Evolutionary conservation across 1,140 invertebrate species (phyloP).

Genomic region (Papilio glaucus): DNA sequence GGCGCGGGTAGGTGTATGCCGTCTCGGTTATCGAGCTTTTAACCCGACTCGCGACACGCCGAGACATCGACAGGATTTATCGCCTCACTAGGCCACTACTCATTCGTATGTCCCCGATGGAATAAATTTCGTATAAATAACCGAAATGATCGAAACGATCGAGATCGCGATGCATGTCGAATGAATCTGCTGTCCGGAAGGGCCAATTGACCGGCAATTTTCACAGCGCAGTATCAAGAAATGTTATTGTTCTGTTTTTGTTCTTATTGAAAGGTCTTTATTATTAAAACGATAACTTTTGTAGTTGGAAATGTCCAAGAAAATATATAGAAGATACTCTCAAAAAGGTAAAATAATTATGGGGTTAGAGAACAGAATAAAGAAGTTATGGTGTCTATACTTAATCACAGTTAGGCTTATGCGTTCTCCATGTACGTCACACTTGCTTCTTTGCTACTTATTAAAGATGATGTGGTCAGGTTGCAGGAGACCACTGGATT

Average conservation of each 20-base stretch:
- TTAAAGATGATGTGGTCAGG: no score
- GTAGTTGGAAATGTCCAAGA: no score
- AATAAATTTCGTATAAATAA: conserved; percentile 73
- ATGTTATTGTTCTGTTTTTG: conserved; percentile 20
- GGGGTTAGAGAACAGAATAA: no score
- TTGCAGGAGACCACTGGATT: no score
- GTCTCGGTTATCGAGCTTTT: conserved; percentile 82
- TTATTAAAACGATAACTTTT: conserved; percentile 30
- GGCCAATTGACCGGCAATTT: conserved; percentile 35
- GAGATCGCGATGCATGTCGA: conserved; percentile 49
- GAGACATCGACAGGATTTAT: conserved; percentile 81
- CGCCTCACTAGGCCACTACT: conserved; percentile 78
- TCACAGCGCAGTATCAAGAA: conserved; percentile 18
- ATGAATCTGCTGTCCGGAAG: conserved; percentile 31
- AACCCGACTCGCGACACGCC: conserved; percentile 79
- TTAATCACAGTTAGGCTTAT: no score
- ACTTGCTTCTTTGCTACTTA: no score
- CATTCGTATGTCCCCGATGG: conserved; percentile 75
- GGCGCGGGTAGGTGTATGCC: conserved; percentile 75
- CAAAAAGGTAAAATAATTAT: no score
- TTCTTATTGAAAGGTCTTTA: conserved; percentile 24
- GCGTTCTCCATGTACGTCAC: no score
- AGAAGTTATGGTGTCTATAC: no score
- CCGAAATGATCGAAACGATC: conserved; percentile 67
- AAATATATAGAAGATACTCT: no score